Base-by-base conservation (phyloP, 2,797 vertebrate genomes). In the Syngnathus rostellatus region DNA sequence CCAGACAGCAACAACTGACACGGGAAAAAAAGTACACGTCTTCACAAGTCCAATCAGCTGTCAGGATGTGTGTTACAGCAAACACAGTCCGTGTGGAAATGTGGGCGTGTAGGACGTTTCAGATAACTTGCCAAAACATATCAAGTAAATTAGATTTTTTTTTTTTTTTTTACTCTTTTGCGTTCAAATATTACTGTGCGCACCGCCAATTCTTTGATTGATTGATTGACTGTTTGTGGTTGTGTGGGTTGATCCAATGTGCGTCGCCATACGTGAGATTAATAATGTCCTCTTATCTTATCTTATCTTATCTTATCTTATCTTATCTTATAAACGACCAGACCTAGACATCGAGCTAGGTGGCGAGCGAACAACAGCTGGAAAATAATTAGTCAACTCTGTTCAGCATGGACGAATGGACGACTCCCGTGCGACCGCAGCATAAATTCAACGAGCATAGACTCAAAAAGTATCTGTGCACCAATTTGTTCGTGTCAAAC, bases 401-500 rank as follows among this genome's bases (percentile, higher is more conserved):
- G 1, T 19, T 12, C 46, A 14, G 69, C 31, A 92, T 92, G 90
- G 90, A 86, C 2, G 87, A 82, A 0, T 80, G 77, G 3, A 86
- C 85, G 0, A 87, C 74, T 0, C 83, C 82, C 2, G 92, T 96
- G 10, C 85, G 93, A 23, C 72, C 21, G 6, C 90, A 91, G 64
- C 94, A 96, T 71, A 72, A 60, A 68, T 94, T 98, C 65, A 85
- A 85, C 43, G 72, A 78, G 25, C 67, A 12, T 19, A 79, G 79
- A 41, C 78, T 97, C 75, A 90, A 94, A 41, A 72, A 45, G n/a
- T 93, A 95, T 75, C 73, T 98, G 62, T 68, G 67, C 41, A 72
- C 23, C 23, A 86, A 77, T 63, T 72, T 93, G 70, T 73, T 73
- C 39, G 89, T 94, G 68, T 84, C 85, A 2, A 69, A 64, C 17